A percentile compares a stretch with the other conserved stretches of the same genome.
Conservation (phyloP, 37 sponge, comb jelly and placozoan genomes). For the Eunapius fragilis region DNA sequence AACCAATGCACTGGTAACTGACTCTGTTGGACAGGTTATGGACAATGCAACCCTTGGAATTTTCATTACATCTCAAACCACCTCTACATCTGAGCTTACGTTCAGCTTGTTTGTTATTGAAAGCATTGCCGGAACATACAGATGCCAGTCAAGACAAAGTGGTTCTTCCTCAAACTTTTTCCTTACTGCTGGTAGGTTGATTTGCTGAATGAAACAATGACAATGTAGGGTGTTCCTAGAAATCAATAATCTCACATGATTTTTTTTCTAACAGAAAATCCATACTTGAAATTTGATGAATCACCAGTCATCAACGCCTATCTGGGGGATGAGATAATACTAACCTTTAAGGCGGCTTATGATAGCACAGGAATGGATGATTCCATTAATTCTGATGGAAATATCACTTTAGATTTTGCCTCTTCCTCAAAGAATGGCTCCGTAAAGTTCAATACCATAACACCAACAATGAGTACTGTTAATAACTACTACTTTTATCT, state of each 20-base stretch:
- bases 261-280: not conserved
- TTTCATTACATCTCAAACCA: not conserved
- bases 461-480: not conserved
- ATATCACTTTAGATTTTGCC: not conserved
- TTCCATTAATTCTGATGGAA: not conserved
- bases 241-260: too few relatives aligned
- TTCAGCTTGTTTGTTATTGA: not conserved
- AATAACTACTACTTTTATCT: not conserved
- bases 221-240: too few relatives aligned
- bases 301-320: not conserved
- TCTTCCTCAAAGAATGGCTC: not conserved
- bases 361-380: not conserved
- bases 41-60: not conserved
- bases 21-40: not conserved
- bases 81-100: not conserved
- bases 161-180: not conserved
- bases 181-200: not conserved
- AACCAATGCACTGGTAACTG: not conserved
- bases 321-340: not conserved
- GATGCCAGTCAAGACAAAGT: not conserved
- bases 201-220: not conserved
- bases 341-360: not conserved
- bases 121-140: not conserved
- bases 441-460: not conserved
- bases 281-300: not conserved